These are phyloP conservation scores for Diorhabda elongata DNA, from an alignment of 1,140 invertebrate species.

Conservation along the genomic window DNA sequence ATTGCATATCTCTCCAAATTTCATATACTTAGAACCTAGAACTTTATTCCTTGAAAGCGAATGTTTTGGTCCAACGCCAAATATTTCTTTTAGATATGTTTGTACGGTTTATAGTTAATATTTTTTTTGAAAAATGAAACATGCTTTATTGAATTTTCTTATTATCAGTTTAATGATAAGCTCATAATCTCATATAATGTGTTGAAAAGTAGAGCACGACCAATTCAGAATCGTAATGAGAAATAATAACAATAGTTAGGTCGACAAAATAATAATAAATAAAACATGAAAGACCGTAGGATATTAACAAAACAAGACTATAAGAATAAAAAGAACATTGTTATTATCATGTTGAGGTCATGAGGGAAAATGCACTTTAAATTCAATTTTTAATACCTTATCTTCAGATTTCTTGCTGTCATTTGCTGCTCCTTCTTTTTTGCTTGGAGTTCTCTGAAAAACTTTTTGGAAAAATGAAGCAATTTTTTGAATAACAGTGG, in stretches of 20 bases:
- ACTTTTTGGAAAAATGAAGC: constrained; percentile 5
- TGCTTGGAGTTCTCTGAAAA: constrained; percentile 25
- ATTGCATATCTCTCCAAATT: too few relatives aligned
- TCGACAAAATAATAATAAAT: background rate
- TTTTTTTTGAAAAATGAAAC: too few relatives aligned
- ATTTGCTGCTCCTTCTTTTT: constrained; percentile 26
- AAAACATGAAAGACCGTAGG: background rate
- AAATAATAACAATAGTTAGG: background rate
- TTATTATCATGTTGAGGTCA: background rate
- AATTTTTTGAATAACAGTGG: constrained; percentile 13
- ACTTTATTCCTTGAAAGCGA: too few relatives aligned
- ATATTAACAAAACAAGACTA: background rate
- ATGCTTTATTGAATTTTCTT: too few relatives aligned
- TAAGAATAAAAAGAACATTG: background rate
- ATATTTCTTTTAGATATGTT: too few relatives aligned
- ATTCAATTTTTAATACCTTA: constrained; percentile 16
- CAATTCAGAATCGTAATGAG: background rate
- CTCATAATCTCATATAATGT: too few relatives aligned
- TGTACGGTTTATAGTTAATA: too few relatives aligned
- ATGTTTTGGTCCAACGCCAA: too few relatives aligned
- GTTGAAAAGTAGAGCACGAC: too few relatives aligned
- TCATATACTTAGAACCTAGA: too few relatives aligned
- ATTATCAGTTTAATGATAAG: too few relatives aligned
- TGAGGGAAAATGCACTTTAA: background rate
- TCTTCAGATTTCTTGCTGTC: constrained; percentile 28